Evolutionary conservation across 2,888 invertebrate species (phyloP), one percentile per base, ranked within the genome.

Genomic region (Tethea ocularis): DNA sequence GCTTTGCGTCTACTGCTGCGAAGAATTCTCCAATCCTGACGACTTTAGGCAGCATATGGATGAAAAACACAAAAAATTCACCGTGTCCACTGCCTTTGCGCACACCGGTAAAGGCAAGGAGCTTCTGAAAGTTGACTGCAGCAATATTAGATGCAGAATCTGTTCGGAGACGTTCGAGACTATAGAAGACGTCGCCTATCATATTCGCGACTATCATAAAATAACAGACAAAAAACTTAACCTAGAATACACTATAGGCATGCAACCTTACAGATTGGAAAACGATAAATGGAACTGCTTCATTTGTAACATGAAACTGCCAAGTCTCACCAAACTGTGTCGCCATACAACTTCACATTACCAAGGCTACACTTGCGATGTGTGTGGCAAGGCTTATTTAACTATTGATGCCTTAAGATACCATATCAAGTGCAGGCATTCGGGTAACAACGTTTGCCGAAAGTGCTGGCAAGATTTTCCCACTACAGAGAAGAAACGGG

Each of bases 1-100:
- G 68, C 77, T 86, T 59, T 92, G 92, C 71, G 90, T 91, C 64
- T 92, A 88, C 80, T 92, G 92, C 81, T 80, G 83, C 64, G 90
- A 91, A 46, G 77, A 82, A 29, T 87, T 79, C 61, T 77, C 80
- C 23, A 85, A 88, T 15, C 89, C 90, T 0, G 71, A 71, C 7
- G 71, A 73, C 13, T 91, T 83, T 67, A 83, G 91, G 56, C 62
- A 63, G 5, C 92, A 92, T 62, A 73, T 88, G 64, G 82, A 84
- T 54, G 72, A 76, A 1, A 69, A 68, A 7, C 91, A 91, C 63
- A 64, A 75, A 63, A 67, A 74, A 6, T 86, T 86, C 62, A 87
- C 79, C 15, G 67, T 88, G 2, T 80, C 80, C n/a, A 87, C 84
- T 0, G 90, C 91, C 0, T 88, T 91, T 58, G 83, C 84, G 1